Conservation (phyloP, 1,140 invertebrate genomes). For the Drosophila leontia region DNA sequence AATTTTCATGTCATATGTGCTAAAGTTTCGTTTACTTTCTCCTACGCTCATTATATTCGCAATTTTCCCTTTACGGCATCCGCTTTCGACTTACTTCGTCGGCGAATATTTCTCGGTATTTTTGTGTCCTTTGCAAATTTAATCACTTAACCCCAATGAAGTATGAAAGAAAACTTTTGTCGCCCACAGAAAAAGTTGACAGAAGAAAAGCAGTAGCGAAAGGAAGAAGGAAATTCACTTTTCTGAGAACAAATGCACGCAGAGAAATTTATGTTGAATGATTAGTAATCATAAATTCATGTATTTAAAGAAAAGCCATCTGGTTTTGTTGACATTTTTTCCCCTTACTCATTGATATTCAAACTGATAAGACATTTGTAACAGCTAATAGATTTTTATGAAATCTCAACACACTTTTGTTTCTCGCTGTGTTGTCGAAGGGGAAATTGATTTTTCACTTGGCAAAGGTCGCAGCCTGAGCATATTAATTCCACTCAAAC, state of each 20-base stretch:
- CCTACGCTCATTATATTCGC: conserved; percentile 10
- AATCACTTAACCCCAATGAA: conserved; percentile 81
- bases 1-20: conserved; percentile 60
- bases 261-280: not conserved
- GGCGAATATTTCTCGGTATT: conserved; percentile 27
- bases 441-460: conserved; percentile 78
- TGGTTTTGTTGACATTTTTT: no score
- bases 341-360: no score
- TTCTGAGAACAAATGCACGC: conserved; percentile 4
- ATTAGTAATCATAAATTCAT: not conserved
- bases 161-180: conserved; percentile 69
- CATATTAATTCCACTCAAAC: conserved; percentile 71
- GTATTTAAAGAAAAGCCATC: not conserved
- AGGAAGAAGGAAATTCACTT: conserved; percentile 24
- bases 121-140: conserved; percentile 71
- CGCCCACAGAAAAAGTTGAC: conserved; percentile 58
- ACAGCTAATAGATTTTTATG: not conserved
- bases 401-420: not conserved
- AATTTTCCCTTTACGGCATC: conserved; percentile 6
- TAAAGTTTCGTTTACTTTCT: conserved; percentile 45
- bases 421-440: conserved; percentile 7
- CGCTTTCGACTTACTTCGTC: conserved; percentile 6
- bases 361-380: no score
- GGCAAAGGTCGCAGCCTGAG: conserved; percentile 66
- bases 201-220: conserved; percentile 37